A percentile compares a stretch with the other conserved stretches of the same genome.
These are phyloP conservation scores for Oostethus manadensis DNA, from an alignment of 2,113 vertebrate genomes.

Conservation along the genomic window DNA sequence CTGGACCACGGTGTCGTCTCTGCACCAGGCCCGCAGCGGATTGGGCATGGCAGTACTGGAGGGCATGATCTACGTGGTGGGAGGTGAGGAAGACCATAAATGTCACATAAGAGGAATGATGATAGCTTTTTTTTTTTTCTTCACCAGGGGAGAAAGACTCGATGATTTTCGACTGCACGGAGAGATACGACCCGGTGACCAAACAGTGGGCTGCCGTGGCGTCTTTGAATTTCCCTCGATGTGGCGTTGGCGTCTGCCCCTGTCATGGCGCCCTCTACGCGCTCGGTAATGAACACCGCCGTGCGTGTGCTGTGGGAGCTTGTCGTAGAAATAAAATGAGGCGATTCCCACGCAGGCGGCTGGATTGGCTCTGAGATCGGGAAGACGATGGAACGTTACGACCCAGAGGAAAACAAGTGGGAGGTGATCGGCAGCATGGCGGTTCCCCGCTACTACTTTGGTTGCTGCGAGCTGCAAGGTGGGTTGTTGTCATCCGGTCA, in stretches of 20 bases:
- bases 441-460: slow-evolving; percentile 89
- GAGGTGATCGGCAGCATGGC: slow-evolving; percentile 90
- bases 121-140: not conserved
- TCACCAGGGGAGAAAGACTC: slow-evolving; percentile 88
- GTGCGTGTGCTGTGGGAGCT: not conserved
- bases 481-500: no score
- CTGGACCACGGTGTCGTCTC: slow-evolving; percentile 95
- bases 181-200: slow-evolving; percentile 92
- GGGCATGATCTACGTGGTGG: slow-evolving; percentile 95
- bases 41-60: slow-evolving; percentile 88
- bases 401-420: slow-evolving; percentile 94
- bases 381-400: slow-evolving; percentile 91
- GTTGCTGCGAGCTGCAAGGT: slow-evolving; percentile 97
- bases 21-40: slow-evolving; percentile 92
- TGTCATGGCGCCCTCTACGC: slow-evolving; percentile 93
- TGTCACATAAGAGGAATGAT: not conserved
- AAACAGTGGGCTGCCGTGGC: slow-evolving; percentile 94
- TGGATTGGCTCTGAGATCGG: slow-evolving; percentile 97
- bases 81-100: slow-evolving; percentile 74
- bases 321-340: not conserved
- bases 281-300: slow-evolving; percentile 73
- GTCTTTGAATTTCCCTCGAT: slow-evolving; percentile 91
- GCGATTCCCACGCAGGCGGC: slow-evolving; percentile 72
- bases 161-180: slow-evolving; percentile 96
- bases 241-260: slow-evolving; percentile 87